Conservation (phyloP, 2,888 invertebrate genomes). For the Philhelius pedissequus region DNA sequence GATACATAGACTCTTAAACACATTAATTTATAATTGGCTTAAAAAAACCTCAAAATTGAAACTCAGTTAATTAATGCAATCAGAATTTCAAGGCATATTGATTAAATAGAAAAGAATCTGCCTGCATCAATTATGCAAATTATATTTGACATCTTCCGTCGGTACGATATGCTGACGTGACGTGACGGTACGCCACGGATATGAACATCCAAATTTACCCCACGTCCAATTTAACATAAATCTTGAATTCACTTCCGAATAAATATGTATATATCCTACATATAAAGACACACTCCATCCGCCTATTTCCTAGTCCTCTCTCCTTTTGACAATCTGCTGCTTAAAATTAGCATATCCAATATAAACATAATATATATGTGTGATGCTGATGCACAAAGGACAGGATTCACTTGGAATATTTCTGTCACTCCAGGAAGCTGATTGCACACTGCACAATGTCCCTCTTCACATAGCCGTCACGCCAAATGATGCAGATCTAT, state of each 20-base stretch:
- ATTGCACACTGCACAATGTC: background rate
- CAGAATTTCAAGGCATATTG: too few species aligned
- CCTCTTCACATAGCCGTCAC: background rate
- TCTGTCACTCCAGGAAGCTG: background rate
- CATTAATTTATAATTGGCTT: too few species aligned
- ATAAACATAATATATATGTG: background rate
- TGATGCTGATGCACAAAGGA: background rate
- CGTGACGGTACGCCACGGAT: background rate
- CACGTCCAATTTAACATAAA: background rate
- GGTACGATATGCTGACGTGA: background rate
- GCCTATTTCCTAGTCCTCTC: background rate
- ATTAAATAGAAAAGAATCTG: too few species aligned
- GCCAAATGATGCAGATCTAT: background rate
- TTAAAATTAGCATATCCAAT: slow-evolving; percentile 3
- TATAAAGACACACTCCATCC: background rate
- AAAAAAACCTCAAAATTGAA: too few species aligned
- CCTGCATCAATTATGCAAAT: background rate
- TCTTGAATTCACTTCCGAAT: slow-evolving; percentile 12
- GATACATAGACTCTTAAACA: too few species aligned
- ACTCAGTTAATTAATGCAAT: too few species aligned
- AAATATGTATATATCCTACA: background rate
- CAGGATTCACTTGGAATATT: background rate
- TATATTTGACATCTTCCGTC: background rate
- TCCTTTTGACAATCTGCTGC: background rate
- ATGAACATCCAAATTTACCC: background rate